phyloP scores from a whole-genome alignment of 2,888 invertebrate species.

The Cacoxenus indagator region DNA sequence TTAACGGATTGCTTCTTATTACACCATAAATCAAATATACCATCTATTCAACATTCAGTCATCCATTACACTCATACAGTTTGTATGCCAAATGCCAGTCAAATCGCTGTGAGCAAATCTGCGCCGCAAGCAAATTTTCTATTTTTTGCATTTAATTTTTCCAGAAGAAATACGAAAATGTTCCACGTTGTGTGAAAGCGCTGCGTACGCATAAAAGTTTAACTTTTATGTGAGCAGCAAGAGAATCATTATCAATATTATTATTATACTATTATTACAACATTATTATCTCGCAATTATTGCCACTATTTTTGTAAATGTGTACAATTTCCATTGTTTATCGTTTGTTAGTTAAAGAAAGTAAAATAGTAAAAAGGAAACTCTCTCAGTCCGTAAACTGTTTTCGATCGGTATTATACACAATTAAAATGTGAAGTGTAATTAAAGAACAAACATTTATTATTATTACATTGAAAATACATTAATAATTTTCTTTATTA shows the following conservation, averaged over 20 bases:
- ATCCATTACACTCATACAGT: neutral
- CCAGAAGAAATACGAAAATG: conserved; percentile 32
- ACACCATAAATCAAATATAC: too few relatives aligned
- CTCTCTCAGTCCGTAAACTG: neutral
- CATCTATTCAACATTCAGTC: neutral
- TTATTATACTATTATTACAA: too few relatives aligned
- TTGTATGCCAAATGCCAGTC: conserved; percentile 1
- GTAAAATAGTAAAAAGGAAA: conserved; percentile 6
- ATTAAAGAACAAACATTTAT: conserved; percentile 14
- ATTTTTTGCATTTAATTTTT: neutral
- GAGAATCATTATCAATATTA: conserved; percentile 46
- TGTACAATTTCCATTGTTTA: conserved; percentile 39
- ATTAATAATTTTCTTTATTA: too few relatives aligned
- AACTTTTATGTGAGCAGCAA: conserved; percentile 40
- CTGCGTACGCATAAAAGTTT: conserved; percentile 44
- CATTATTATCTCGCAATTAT: conserved; percentile 37
- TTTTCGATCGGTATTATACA: conserved; percentile 21
- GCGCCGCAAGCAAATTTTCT: conserved; percentile 1
- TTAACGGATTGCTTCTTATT: too few relatives aligned
- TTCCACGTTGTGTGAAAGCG: conserved; percentile 30
- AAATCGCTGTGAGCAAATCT: neutral
- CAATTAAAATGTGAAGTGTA: neutral
- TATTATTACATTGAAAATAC: too few relatives aligned
- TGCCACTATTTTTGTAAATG: conserved; percentile 52
- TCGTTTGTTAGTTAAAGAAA: conserved; percentile 22